Evolutionary conservation across 1,140 invertebrate species (phyloP).

Genomic region (Scaptomyza graminum): DNA sequence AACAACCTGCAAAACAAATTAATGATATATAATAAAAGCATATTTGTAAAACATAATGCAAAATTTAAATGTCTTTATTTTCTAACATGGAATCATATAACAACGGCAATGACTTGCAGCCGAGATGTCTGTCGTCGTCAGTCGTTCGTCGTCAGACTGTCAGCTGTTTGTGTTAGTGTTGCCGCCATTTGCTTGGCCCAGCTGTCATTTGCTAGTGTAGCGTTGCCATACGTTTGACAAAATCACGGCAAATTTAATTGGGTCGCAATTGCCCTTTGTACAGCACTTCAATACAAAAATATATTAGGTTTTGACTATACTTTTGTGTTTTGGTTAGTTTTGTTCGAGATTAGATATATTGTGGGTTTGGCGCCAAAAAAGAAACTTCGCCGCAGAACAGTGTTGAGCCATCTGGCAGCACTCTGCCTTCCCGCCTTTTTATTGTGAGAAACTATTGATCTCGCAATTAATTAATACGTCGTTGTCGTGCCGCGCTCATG

Average conservation of each 20-base stretch:
- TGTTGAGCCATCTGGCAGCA: conserved; percentile 14
- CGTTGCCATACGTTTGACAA: conserved; percentile 17
- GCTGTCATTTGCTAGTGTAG: conserved; percentile 15
- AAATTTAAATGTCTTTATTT: no score
- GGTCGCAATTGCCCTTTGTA: neutral
- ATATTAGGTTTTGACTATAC: neutral
- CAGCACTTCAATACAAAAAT: conserved; percentile 3
- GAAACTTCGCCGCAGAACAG: neutral
- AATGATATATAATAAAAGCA: conserved; percentile 43
- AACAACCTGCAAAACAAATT: conserved; percentile 37
- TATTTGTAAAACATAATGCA: conserved; percentile 41
- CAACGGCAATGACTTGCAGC: neutral
- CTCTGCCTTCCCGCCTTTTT: conserved; percentile 46
- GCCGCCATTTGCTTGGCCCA: conserved; percentile 26
- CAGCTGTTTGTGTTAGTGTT: conserved; percentile 23
- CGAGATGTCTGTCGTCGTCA: neutral
- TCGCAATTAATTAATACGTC: conserved; percentile 40
- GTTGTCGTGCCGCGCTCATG: conserved; percentile 23
- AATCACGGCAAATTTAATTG: neutral
- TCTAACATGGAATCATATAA: no score
- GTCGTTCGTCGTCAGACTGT: no score
- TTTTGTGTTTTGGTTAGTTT: neutral
- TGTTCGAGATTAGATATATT: neutral
- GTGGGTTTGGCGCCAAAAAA: conserved; percentile 37
- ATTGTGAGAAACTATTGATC: conserved; percentile 25